Percentiles rank a stretch among this genome's conserved stretches.
Conservation (phyloP, 2,888 invertebrate species). For the Criorhina ranunculi region DNA sequence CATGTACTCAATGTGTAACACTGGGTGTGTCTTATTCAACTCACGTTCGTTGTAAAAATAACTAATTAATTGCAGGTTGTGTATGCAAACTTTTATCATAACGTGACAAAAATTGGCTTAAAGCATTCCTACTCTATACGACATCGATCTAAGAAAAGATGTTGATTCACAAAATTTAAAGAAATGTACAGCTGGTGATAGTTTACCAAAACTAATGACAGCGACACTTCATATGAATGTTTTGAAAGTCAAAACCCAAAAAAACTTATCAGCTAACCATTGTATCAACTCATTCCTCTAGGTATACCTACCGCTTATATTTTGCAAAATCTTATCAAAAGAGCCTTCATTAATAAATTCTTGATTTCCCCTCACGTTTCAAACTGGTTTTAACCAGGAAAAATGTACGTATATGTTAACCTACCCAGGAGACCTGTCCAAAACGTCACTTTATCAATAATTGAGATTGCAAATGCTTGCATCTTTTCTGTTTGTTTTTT, state of each 20-base stretch:
- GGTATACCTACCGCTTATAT: background rate
- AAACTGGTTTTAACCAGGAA: background rate
- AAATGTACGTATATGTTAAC: constrained; percentile 1
- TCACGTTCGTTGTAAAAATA: constrained; percentile 30
- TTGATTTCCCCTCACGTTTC: too few relatives aligned
- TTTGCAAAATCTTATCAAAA: background rate
- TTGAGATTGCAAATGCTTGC: background rate
- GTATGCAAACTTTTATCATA: constrained; percentile 8
- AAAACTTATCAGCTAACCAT: background rate
- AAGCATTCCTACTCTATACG: too few relatives aligned
- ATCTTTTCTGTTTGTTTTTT: background rate
- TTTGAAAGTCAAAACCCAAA: too few relatives aligned
- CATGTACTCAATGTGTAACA: constrained; percentile 34
- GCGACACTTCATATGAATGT: too few relatives aligned
- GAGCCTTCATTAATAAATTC: background rate
- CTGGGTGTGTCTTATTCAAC: constrained; percentile 37
- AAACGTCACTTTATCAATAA: constrained; percentile 2
- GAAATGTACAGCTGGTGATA: too few relatives aligned
- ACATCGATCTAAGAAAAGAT: too few relatives aligned
- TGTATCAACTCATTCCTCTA: background rate
- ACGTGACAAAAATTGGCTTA: too few relatives aligned
- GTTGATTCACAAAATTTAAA: too few relatives aligned
- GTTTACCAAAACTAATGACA: too few relatives aligned
- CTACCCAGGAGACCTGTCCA: constrained; percentile 4
- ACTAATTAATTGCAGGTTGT: constrained; percentile 9